Conservation (phyloP, 2,888 invertebrate genomes). For the Stenodema calcarata region DNA sequence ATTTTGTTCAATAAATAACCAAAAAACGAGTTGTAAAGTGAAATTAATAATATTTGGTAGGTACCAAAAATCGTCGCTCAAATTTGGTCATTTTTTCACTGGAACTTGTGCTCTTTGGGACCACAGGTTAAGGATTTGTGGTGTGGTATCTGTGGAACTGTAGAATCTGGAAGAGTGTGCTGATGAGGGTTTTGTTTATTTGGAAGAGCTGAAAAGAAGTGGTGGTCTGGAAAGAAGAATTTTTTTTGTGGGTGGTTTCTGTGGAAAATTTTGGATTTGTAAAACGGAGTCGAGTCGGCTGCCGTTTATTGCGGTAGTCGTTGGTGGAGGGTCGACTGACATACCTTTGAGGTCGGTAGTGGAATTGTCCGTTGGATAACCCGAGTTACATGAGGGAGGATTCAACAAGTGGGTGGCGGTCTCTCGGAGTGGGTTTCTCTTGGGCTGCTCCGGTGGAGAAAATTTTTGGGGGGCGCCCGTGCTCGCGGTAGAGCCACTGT, state of each 20-base stretch:
- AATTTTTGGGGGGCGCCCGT: neutral
- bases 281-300: neutral
- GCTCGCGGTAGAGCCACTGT: constrained; percentile 28
- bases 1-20: too few species aligned
- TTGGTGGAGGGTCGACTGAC: constrained; percentile 1
- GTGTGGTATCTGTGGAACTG: too few species aligned
- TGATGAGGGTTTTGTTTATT: too few species aligned
- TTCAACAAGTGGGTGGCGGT: constrained; percentile 39
- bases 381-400: constrained; percentile 35
- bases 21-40: too few species aligned
- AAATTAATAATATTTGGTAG: too few species aligned
- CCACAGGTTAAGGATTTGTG: too few species aligned
- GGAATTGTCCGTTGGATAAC: neutral
- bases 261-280: neutral
- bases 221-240: neutral
- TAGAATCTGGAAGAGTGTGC: too few species aligned
- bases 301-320: neutral
- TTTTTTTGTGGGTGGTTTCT: neutral
- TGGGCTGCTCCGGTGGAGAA: neutral
- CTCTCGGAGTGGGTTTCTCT: constrained; percentile 6
- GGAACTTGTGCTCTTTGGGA: too few species aligned
- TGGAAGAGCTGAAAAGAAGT: too few species aligned
- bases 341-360: constrained; percentile 38
- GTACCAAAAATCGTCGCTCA: too few species aligned
- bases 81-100: too few species aligned